Percentiles rank a stretch among this genome's conserved stretches.
These are phyloP conservation scores for Rhipidura dahli DNA, from an alignment of 2,113 vertebrate species.

Conservation along the genomic window DNA sequence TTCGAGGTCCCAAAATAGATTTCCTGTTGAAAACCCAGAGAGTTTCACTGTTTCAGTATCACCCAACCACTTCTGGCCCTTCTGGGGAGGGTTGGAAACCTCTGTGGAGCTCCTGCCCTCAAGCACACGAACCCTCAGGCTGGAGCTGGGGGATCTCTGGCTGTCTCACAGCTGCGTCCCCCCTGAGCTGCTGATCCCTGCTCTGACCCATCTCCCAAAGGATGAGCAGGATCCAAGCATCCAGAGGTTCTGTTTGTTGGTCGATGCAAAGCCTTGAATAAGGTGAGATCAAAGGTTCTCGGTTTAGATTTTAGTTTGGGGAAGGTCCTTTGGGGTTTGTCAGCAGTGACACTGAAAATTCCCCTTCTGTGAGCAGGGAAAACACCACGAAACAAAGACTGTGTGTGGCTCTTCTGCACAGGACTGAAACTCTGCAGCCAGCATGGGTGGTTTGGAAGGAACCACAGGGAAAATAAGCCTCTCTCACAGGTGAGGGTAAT, in stretches of 20 bases:
- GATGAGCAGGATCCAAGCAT: background rate
- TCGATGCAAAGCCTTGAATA: background rate
- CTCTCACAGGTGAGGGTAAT: background rate
- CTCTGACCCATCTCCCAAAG: background rate
- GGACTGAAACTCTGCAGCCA: background rate
- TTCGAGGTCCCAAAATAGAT: conserved; percentile 42
- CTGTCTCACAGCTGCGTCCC: background rate
- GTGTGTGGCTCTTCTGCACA: background rate
- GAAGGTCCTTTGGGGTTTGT: background rate
- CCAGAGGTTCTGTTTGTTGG: background rate
- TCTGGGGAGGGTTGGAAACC: background rate
- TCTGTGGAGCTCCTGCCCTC: background rate
- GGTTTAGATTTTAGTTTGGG: background rate
- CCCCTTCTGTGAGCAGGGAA: background rate
- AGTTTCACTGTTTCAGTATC: conserved; percentile 12
- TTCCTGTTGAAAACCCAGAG: conserved; percentile 53
- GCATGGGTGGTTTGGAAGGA: background rate
- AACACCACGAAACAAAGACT: background rate
- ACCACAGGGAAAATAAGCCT: background rate
- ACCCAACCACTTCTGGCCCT: background rate
- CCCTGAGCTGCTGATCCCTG: background rate
- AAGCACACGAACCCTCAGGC: background rate
- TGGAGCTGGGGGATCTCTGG: background rate
- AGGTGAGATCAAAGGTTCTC: background rate
- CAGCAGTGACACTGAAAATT: background rate